Conservation (phyloP, 2,888 invertebrate genomes). For the Phalangium opilio region DNA sequence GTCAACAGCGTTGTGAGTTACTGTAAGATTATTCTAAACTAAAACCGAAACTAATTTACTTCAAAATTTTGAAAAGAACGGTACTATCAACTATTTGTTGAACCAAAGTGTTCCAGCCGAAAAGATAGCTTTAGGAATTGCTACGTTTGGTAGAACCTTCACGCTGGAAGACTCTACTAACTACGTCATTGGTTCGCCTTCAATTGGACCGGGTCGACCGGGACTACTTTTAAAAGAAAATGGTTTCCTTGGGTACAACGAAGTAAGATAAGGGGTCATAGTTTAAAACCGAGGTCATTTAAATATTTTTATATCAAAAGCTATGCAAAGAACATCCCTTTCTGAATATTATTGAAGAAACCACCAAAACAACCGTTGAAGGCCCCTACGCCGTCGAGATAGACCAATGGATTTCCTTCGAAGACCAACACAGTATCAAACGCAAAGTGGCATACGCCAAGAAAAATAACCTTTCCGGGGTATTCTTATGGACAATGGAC, state of each 20-base stretch:
- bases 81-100: constrained; percentile 7
- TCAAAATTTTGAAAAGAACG: constrained; percentile 1
- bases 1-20: too few relatives aligned
- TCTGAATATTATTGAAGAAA: too few relatives aligned
- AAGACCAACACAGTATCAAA: constrained; percentile 8
- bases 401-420: constrained; percentile 10
- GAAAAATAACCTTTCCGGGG: constrained; percentile 1
- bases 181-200: background rate
- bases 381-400: too few relatives aligned
- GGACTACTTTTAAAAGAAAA: constrained; percentile 6
- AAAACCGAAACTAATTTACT: background rate
- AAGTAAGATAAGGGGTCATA: constrained; percentile 1
- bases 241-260: constrained; percentile 9
- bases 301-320: too few relatives aligned
- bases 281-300: background rate
- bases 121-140: constrained; percentile 7
- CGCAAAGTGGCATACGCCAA: constrained; percentile 5
- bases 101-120: background rate
- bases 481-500: constrained; percentile 10
- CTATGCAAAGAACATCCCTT: too few relatives aligned
- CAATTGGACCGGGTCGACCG: constrained; percentile 7
- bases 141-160: constrained; percentile 8
- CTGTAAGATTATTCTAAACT: too few relatives aligned
- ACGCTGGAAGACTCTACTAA: constrained; percentile 4
- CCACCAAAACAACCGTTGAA: too few relatives aligned